phyloP scores from a whole-genome alignment of 2,888 invertebrate species.

The Caenorhabditis imperialis region DNA sequence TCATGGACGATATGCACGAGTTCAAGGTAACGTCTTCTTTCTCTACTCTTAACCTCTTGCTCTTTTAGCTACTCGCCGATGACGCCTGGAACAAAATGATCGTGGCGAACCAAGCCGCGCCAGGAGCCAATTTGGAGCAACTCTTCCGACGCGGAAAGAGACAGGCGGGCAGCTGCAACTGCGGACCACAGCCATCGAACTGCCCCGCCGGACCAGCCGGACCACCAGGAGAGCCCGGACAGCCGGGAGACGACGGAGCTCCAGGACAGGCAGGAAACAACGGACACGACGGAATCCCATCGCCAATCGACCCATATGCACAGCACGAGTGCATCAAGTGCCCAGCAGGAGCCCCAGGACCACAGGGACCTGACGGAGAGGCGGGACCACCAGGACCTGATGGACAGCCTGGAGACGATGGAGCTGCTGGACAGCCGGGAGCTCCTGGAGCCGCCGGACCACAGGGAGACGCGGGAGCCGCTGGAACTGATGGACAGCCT shows the following conservation, averaged over 20 bases:
- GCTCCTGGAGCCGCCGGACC: constrained; percentile 57
- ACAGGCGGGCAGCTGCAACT: constrained; percentile 36
- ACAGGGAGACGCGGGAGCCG: constrained; percentile 35
- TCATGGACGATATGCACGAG: constrained; percentile 58
- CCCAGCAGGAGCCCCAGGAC: constrained; percentile 40
- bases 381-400: constrained; percentile 53
- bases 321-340: constrained; percentile 47
- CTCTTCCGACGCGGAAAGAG: constrained; percentile 40
- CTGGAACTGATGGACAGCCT: constrained; percentile 52
- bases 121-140: constrained; percentile 9
- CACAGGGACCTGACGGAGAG: constrained; percentile 37
- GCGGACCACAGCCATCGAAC: constrained; percentile 54
- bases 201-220: constrained; percentile 66
- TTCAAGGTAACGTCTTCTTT: constrained; percentile 20
- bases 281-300: constrained; percentile 50
- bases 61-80: constrained; percentile 43
- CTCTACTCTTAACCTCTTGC: background rate
- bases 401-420: constrained; percentile 45
- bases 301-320: constrained; percentile 45
- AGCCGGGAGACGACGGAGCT: constrained; percentile 41
- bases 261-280: constrained; percentile 46
- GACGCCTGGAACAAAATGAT: constrained; percentile 55
- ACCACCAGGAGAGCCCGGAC: constrained; percentile 44
- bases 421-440: constrained; percentile 39
- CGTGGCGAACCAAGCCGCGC: constrained; percentile 10